Evolutionary conservation across 2,797 vertebrate species (phyloP).

Genomic region (Tangara arthus): DNA sequence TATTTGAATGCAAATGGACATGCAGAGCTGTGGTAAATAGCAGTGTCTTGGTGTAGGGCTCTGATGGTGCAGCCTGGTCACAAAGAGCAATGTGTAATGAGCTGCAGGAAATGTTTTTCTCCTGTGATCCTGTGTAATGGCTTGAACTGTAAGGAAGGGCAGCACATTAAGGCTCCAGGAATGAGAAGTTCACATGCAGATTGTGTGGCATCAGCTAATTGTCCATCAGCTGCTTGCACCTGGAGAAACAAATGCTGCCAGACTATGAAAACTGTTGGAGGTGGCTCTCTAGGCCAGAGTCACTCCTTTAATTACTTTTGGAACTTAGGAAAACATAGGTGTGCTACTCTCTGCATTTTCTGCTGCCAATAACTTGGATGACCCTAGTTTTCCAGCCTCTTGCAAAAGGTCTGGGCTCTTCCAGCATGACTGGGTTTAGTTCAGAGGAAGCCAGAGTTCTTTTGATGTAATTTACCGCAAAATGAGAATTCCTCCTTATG

Average conservation of each 20-base stretch:
- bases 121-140: background rate
- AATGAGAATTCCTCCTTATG: background rate
- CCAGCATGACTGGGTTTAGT: accelerated
- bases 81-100: background rate
- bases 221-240: background rate
- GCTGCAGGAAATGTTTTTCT: slow-evolving; percentile 62
- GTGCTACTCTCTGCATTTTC: background rate
- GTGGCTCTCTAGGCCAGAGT: background rate
- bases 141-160: background rate
- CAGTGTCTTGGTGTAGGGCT: background rate
- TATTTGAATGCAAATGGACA: slow-evolving; percentile 37
- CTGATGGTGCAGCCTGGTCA: background rate
- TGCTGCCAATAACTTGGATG: background rate
- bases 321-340: background rate
- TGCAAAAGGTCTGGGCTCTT: background rate
- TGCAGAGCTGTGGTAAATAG: slow-evolving; percentile 8
- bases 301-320: background rate
- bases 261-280: background rate
- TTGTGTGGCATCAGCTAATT: background rate
- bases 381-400: background rate
- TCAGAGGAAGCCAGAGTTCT: background rate
- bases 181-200: background rate
- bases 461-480: background rate
- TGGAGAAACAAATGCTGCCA: background rate
- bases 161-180: background rate